Evolutionary conservation across 2,888 invertebrate species (phyloP).

Genomic region (Heterodera filipjevi): DNA sequence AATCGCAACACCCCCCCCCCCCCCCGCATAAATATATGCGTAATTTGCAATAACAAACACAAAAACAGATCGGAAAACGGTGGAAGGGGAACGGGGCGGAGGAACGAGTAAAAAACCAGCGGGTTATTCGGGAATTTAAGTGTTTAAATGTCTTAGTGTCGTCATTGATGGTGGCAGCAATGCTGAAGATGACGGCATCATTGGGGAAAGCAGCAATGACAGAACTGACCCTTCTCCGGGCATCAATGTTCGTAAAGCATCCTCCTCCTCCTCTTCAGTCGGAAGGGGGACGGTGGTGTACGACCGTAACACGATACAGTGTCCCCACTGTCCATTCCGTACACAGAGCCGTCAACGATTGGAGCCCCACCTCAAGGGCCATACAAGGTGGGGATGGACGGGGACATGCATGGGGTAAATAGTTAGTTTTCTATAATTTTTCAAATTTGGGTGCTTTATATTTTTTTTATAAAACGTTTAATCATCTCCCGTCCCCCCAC

Average conservation of each 20-base stretch:
- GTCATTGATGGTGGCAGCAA: not conserved
- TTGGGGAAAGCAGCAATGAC: not conserved
- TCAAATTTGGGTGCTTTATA: not conserved
- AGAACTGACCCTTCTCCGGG: not conserved
- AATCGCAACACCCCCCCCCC: too few relatives aligned
- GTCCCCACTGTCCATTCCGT: slow-evolving; percentile 35
- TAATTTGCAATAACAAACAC: too few relatives aligned
- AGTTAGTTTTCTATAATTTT: not conserved
- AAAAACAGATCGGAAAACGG: too few relatives aligned
- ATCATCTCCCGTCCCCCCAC: too few relatives aligned
- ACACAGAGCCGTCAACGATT: slow-evolving; percentile 31
- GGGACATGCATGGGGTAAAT: not conserved
- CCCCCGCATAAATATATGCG: too few relatives aligned
- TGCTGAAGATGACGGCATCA: not conserved
- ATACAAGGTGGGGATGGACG: slow-evolving; percentile 23
- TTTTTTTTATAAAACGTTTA: not conserved
- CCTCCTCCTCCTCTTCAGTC: not conserved
- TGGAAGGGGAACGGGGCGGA: too few relatives aligned
- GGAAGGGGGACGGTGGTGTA: not conserved
- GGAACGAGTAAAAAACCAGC: too few relatives aligned
- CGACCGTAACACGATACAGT: slow-evolving; percentile 32
- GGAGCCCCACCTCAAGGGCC: slow-evolving; percentile 33
- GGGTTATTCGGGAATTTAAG: too few relatives aligned
- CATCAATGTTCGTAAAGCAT: not conserved
- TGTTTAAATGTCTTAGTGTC: too few relatives aligned